Evolutionary conservation across 2,113 vertebrate genomes (phyloP).

Genomic region (Silurus glanis): DNA sequence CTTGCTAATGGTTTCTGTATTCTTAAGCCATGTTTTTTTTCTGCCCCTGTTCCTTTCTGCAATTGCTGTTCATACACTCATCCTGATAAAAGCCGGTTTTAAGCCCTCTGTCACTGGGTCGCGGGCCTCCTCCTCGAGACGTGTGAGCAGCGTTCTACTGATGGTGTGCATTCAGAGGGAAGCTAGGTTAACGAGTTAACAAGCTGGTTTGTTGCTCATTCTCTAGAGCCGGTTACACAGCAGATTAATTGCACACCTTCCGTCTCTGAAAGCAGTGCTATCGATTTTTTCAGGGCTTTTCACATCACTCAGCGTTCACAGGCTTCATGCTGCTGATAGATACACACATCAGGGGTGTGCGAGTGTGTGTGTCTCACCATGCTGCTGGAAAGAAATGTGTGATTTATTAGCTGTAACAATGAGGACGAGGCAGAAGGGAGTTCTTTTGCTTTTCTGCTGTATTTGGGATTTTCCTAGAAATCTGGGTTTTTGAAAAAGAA

Average conservation of each 20-base stretch:
- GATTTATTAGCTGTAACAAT: not conserved
- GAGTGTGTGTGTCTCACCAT: not conserved
- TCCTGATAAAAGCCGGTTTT: not conserved
- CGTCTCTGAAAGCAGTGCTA: slow-evolving; percentile 40
- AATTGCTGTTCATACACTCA: slow-evolving; percentile 6
- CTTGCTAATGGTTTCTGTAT: slow-evolving; percentile 14
- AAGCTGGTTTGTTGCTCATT: slow-evolving; percentile 50
- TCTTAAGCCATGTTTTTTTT: not conserved
- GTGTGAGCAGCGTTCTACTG: slow-evolving; percentile 39
- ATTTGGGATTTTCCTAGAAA: not conserved
- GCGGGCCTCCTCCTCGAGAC: slow-evolving; percentile 11
- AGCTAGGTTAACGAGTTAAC: slow-evolving; percentile 49
- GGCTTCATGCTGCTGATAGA: slow-evolving; percentile 14
- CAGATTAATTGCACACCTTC: slow-evolving; percentile 49
- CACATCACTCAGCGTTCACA: slow-evolving; percentile 7
- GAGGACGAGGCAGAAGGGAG: not conserved
- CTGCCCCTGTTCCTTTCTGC: not conserved
- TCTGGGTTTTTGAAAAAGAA: not conserved
- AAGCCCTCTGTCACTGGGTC: not conserved
- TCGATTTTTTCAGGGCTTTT: slow-evolving; percentile 40
- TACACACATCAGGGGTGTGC: not conserved
- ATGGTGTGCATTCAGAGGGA: slow-evolving; percentile 28
- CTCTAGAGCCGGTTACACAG: slow-evolving; percentile 48
- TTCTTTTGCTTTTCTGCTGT: not conserved
- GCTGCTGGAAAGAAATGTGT: not conserved